Conservation (phyloP, 2,113 vertebrate genomes). For the Pongo abelii region DNA sequence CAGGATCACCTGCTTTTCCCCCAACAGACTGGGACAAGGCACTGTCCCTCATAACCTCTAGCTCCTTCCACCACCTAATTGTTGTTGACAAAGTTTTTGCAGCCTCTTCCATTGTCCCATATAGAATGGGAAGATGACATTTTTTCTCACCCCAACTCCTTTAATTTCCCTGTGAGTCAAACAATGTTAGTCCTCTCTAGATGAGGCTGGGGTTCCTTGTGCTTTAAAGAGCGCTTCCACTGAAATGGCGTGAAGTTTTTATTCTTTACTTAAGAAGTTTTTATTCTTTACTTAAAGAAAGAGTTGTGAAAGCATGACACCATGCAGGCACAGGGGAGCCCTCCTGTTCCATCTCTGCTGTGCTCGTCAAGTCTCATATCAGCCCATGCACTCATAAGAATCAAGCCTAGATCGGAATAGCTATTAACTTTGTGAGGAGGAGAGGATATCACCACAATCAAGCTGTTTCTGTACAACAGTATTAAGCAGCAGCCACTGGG, state of each 20-base stretch:
- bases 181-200: neutral
- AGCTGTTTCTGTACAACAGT: neutral
- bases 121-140: neutral
- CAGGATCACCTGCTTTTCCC: neutral
- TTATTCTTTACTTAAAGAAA: neutral
- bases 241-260: rapidly evolving
- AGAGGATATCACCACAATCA: neutral
- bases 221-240: neutral
- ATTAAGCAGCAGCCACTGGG: neutral
- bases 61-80: neutral
- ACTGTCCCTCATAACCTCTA: neutral
- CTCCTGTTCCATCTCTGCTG: neutral
- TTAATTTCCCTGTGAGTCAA: neutral
- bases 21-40: neutral
- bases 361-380: neutral
- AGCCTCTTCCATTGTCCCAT: neutral
- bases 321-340: neutral
- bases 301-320: neutral
- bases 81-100: neutral
- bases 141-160: neutral
- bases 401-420: neutral
- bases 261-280: neutral
- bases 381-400: rapidly evolving
- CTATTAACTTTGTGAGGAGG: neutral
- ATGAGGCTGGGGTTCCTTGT: neutral